Evolutionary conservation across 1,140 invertebrate species (phyloP).

Genomic region (Scaptomyza montana): DNA sequence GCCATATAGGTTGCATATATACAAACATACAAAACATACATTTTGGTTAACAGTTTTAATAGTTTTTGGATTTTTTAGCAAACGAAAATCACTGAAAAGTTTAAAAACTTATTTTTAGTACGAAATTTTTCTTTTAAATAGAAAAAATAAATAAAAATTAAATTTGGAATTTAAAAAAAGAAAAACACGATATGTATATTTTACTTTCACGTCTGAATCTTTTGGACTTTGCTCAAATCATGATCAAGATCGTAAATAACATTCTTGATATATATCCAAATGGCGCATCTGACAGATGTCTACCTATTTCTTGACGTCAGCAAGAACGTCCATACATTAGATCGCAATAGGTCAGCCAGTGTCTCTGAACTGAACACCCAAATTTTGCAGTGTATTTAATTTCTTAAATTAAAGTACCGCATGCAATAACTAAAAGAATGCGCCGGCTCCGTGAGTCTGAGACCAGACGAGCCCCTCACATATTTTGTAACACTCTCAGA

Average conservation of each 20-base stretch:
- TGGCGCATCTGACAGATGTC: constrained; percentile 46
- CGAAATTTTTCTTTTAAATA: not conserved
- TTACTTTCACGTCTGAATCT: constrained; percentile 42
- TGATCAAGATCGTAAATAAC: constrained; percentile 43
- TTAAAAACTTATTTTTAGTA: too few species aligned
- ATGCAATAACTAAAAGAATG: not conserved
- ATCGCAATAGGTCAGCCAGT: not conserved
- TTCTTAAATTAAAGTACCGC: not conserved
- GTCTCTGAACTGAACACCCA: not conserved
- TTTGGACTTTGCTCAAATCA: constrained; percentile 60
- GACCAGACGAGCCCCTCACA: constrained; percentile 28
- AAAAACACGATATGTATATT: constrained; percentile 16
- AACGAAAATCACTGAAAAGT: not conserved
- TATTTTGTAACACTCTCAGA: not conserved
- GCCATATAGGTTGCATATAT: too few species aligned
- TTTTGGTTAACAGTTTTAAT: too few species aligned
- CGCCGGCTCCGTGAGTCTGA: not conserved
- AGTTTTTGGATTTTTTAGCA: not conserved
- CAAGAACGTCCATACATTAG: constrained; percentile 5
- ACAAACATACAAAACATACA: too few species aligned
- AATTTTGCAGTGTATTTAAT: constrained; percentile 9
- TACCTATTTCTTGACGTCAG: not conserved
- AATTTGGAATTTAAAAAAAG: constrained; percentile 23
- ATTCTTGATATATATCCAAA: constrained; percentile 63
- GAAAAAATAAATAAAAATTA: not conserved